Base-by-base conservation (phyloP, 2,113 vertebrate genomes). In the Nothobranchius furzeri region DNA sequence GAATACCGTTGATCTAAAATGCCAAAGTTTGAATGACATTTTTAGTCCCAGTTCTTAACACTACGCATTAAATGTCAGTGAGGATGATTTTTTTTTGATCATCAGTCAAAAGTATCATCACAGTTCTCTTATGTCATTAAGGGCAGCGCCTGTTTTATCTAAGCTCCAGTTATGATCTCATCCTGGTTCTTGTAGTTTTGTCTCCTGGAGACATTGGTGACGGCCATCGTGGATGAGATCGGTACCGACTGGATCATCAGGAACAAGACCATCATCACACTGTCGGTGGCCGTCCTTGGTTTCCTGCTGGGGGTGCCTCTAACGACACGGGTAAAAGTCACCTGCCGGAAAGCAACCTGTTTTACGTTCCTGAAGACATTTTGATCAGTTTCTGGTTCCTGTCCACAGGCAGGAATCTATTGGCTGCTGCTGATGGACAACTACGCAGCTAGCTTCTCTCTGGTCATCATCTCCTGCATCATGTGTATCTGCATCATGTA, bases 401-500 rank as follows among this genome's bases (percentile, higher is more conserved):
- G 54, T 68, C 45, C 54, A 13, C 76, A 99, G 98, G 98, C 97
- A 68, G 98, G 98, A 71, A 99, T 99, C 82, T 99, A 99, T 85
- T 99, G 98, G 96, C 86, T 99, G 68, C 81, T 98, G 60, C 91
- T 99, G 75, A 97, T 99, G 98, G 98, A 99, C 91, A 99, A 98
- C 88, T 99, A 98, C 0, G 98, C 98, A 0, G 98, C 97, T 70
- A 99, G 97, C 86, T 99, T 99, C 93, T 99, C 98, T 63, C 70
- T 99, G 82, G 97, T 99, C 12, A 30, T 99, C 90, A 99, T 99
- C 88, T 99, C 98, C 68, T 99, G 97, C 87, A 98, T 99, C 84
- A 99, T 99, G 97, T 99, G 98, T 0, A 93, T 99, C 76, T 94
- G 96, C 73, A 85, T 99, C 87, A 99, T 99, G 96, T 97, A 98